These are phyloP conservation scores for Leuciscus idus DNA, from an alignment of 2,113 vertebrate species.

Conservation along the genomic window DNA sequence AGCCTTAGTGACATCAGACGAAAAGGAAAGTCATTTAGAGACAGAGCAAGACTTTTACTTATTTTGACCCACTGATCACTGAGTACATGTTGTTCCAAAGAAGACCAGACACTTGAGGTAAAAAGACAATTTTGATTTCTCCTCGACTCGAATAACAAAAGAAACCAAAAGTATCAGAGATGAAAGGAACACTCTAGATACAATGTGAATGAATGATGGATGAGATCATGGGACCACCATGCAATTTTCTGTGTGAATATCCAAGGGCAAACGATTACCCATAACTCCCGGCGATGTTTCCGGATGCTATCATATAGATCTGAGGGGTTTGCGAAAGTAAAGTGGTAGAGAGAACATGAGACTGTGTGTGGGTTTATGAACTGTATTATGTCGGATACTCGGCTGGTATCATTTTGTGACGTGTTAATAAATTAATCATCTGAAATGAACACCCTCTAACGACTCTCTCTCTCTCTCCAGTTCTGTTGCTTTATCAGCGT, in stretches of 20 bases:
- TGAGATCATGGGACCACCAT: conserved; percentile 17
- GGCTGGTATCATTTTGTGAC: conserved; percentile 58
- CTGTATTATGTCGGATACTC: conserved; percentile 56
- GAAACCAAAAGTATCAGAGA: background rate
- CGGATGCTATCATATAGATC: conserved; percentile 36
- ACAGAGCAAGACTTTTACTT: background rate
- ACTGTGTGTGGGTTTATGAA: conserved; percentile 46
- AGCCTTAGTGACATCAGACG: background rate
- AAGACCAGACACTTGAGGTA: background rate
- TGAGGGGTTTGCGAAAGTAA: conserved; percentile 33
- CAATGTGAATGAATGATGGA: background rate
- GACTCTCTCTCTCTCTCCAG: conserved; percentile 13
- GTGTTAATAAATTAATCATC: conserved; percentile 74
- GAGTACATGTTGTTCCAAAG: background rate
- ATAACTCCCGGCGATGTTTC: conserved; percentile 45
- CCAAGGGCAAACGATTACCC: conserved; percentile 41
- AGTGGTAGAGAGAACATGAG: conserved; percentile 20
- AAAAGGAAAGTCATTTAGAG: background rate
- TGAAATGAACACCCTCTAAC: conserved; percentile 70
- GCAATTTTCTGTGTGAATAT: conserved; percentile 22
- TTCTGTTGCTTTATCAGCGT: conserved; percentile 44
- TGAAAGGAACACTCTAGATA: conserved; percentile 6
- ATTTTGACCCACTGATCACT: background rate
- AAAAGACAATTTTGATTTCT: background rate
- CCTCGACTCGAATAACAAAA: background rate